A percentile compares a stretch with the other conserved stretches of the same genome.
Conservation (phyloP, 2,888 invertebrate species). For the Drosophila limbata region DNA sequence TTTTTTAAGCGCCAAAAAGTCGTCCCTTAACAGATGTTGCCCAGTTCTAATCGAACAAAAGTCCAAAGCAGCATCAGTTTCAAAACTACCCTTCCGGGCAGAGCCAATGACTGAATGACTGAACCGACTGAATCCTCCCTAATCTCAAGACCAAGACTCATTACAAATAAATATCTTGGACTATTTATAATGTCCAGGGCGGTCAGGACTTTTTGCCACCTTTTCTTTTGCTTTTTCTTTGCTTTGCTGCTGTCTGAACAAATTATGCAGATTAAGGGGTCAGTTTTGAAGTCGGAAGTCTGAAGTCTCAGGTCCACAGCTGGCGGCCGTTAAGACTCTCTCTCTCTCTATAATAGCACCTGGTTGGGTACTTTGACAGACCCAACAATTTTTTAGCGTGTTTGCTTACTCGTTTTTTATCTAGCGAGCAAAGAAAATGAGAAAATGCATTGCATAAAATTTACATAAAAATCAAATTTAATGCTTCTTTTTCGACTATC, state of each 20-base stretch:
- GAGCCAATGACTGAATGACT: constrained; percentile 51
- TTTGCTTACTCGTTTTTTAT: constrained; percentile 19
- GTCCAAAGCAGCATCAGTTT: constrained; percentile 25
- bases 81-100: constrained; percentile 63
- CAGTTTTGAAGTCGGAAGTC: constrained; percentile 47
- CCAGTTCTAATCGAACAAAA: constrained; percentile 61
- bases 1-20: constrained; percentile 61
- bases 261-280: constrained; percentile 84
- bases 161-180: constrained; percentile 78
- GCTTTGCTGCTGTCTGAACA: constrained; percentile 55
- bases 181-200: constrained; percentile 70
- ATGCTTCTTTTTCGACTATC: constrained; percentile 48
- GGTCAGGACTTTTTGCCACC: constrained; percentile 29
- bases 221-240: constrained; percentile 13
- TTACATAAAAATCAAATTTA: constrained; percentile 75
- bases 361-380: constrained; percentile 51
- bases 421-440: constrained; percentile 5
- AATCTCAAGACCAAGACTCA: constrained; percentile 57
- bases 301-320: constrained; percentile 52
- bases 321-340: constrained; percentile 47
- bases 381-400: constrained; percentile 6
- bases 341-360: constrained; percentile 42
- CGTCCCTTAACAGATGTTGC: constrained; percentile 58
- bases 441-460: constrained; percentile 47
- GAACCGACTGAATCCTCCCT: constrained; percentile 33